Conservation (phyloP, 2,888 invertebrate genomes). For the Rotaria socialis region DNA sequence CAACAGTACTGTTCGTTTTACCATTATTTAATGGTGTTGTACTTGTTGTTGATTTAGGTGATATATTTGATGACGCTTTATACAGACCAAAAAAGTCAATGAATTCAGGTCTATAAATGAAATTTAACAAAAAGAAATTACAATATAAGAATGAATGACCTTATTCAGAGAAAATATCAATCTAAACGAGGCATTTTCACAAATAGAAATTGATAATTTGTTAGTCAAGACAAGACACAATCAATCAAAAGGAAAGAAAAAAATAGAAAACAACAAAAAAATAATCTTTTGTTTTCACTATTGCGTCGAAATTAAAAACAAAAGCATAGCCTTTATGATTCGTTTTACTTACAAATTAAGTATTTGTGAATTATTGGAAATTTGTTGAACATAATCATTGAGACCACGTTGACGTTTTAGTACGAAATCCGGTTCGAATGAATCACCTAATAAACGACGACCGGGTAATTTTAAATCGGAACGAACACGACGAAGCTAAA, state of each 20-base stretch:
- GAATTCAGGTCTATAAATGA: neutral
- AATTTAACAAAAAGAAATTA: neutral
- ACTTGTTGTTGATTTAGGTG: neutral
- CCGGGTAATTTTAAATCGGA: slow-evolving; percentile 41
- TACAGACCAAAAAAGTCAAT: neutral
- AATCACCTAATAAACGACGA: slow-evolving; percentile 39
- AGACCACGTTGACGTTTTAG: slow-evolving; percentile 35
- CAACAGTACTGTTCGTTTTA: neutral
- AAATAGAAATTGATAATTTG: neutral
- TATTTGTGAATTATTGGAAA: slow-evolving; percentile 4
- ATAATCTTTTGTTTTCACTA: neutral
- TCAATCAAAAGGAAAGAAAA: neutral
- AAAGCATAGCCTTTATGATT: too few species aligned
- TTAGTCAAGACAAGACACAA: neutral
- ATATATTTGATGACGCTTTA: neutral
- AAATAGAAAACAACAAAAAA: neutral
- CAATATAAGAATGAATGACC: neutral
- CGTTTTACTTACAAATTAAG: slow-evolving; percentile 35
- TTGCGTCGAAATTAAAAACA: neutral
- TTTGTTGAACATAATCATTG: slow-evolving; percentile 39
- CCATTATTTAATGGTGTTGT: neutral
- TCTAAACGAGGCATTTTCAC: neutral
- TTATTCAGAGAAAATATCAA: neutral
- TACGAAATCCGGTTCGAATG: slow-evolving; percentile 41
- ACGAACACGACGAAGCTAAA: slow-evolving; percentile 30